Evolutionary conservation across 2,797 vertebrate genomes (phyloP).

Genomic region (Micropoecilia bifurca): DNA sequence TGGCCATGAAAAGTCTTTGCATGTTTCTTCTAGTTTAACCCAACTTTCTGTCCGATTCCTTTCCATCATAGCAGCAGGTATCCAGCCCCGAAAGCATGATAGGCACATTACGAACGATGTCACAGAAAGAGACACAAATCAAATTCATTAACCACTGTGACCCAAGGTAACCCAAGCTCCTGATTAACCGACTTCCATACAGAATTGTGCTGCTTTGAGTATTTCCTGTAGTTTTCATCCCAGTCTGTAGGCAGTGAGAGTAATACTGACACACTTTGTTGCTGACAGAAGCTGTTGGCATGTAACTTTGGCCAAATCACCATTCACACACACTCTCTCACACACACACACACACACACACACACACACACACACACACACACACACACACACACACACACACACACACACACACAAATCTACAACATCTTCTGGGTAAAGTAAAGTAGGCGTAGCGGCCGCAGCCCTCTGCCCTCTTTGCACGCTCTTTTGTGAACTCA

Average conservation of each 20-base stretch:
- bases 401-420: slow-evolving; percentile 4
- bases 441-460: slow-evolving; percentile 29
- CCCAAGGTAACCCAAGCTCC: no score
- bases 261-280: slow-evolving; percentile 10
- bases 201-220: not conserved
- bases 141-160: not conserved
- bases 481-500: slow-evolving; percentile 63
- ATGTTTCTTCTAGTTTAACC: slow-evolving; percentile 11
- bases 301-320: slow-evolving; percentile 6
- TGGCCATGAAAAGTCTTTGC: slow-evolving; percentile 13
- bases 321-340: not conserved
- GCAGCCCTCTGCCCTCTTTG: slow-evolving; percentile 37
- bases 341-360: not conserved
- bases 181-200: not conserved
- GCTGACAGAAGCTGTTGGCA: slow-evolving; percentile 11
- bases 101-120: slow-evolving; percentile 9
- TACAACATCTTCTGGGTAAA: slow-evolving; percentile 18
- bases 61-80: slow-evolving; percentile 20
- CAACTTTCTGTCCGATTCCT: slow-evolving; percentile 18
- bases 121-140: not conserved
- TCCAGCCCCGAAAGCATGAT: slow-evolving; percentile 42
- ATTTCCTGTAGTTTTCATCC: slow-evolving; percentile 8
- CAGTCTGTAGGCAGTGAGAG: not conserved
- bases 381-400: not conserved
- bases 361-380: not conserved